phyloP scores from a whole-genome alignment of 2,888 invertebrate genomes.

The Tortricodes alternella region DNA sequence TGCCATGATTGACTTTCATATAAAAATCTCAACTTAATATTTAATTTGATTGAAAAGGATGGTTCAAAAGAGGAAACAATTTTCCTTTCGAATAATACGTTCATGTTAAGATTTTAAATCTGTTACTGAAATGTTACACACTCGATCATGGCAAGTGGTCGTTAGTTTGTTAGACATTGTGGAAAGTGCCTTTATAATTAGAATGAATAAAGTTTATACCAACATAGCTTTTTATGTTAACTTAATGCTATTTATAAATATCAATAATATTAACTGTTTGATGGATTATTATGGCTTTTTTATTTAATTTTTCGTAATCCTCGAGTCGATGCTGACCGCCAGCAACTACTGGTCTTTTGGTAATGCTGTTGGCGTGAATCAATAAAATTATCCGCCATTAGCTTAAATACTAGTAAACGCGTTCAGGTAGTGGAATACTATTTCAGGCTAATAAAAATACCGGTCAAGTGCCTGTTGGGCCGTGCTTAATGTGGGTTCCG shows the following conservation, averaged over 20 bases:
- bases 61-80: slow-evolving; percentile 34
- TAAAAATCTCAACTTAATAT: slow-evolving; percentile 35
- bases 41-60: slow-evolving; percentile 29
- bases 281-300: slow-evolving; percentile 65
- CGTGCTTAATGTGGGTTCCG: too few species aligned
- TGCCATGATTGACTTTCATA: slow-evolving; percentile 49
- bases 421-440: too few species aligned
- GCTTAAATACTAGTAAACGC: too few species aligned
- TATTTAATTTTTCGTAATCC: slow-evolving; percentile 32
- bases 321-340: too few species aligned
- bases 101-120: slow-evolving; percentile 36
- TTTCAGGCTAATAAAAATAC: too few species aligned
- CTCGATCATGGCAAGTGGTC: slow-evolving; percentile 66
- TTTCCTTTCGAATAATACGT: slow-evolving; percentile 34
- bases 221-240: slow-evolving; percentile 82
- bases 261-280: slow-evolving; percentile 82
- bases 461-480: too few species aligned
- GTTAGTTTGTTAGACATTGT: slow-evolving; percentile 74
- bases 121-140: slow-evolving; percentile 38
- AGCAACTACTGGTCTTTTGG: too few species aligned
- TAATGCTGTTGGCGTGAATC: too few species aligned
- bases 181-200: slow-evolving; percentile 82
- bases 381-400: too few species aligned
- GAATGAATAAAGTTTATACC: slow-evolving; percentile 81
- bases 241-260: slow-evolving; percentile 81